phyloP scores from a whole-genome alignment of 2,888 invertebrate genomes.

The Nudaria mundana region DNA sequence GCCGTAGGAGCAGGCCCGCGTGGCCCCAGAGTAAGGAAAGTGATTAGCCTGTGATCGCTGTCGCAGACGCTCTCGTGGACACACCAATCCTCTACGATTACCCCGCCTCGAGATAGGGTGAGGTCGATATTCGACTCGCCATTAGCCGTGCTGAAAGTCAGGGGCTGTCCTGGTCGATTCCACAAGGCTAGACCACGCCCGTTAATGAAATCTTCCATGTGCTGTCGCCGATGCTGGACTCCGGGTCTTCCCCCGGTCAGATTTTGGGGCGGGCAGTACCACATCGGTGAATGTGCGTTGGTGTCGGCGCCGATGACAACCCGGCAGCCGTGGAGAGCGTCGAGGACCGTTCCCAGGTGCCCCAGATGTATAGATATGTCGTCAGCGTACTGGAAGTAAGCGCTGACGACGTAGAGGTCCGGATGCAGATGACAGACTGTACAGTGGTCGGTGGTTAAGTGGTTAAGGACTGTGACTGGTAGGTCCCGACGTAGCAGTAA shows the following conservation, averaged over 20 bases:
- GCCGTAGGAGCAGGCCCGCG: too few species aligned
- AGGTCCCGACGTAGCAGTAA: fast-evolving
- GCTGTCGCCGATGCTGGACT: background rate
- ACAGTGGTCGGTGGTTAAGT: background rate
- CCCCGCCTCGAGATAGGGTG: conserved; percentile 14
- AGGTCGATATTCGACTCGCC: conserved; percentile 30
- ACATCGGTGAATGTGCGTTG: conserved; percentile 34
- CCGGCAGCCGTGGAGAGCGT: conserved; percentile 4
- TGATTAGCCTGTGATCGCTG: conserved; percentile 29
- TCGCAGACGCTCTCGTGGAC: conserved; percentile 14
- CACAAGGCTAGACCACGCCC: background rate
- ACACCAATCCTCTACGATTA: conserved; percentile 15
- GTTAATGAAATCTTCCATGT: conserved; percentile 1
- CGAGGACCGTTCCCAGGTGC: conserved; percentile 13
- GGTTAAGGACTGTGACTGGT: background rate
- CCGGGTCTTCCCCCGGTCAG: conserved; percentile 19
- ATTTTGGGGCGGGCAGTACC: conserved; percentile 18
- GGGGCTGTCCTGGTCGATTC: background rate
- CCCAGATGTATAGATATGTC: background rate
- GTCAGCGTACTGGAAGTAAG: conserved; percentile 4
- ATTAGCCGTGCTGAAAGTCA: conserved; percentile 15
- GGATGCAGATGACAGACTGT: background rate
- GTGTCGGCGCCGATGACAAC: conserved; percentile 24
- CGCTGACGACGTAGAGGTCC: background rate
- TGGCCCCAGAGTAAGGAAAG: background rate